phyloP scores from a whole-genome alignment of 2,797 vertebrate genomes.

The Hirundo rustica region DNA sequence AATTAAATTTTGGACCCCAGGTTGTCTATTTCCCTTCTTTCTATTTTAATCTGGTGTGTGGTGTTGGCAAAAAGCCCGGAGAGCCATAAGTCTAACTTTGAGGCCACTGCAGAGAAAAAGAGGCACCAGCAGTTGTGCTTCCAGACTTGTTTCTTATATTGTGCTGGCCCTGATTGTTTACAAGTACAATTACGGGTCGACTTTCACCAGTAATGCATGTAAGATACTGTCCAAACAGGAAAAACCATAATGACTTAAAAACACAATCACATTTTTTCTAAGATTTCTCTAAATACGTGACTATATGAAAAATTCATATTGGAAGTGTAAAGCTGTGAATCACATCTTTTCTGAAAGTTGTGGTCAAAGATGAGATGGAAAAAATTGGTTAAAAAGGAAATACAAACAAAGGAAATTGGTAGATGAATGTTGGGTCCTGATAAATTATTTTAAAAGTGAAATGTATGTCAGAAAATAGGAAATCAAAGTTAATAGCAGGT shows the following conservation, averaged over 20 bases:
- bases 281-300: background rate
- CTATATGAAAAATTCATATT: background rate
- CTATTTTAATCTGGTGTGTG: slow-evolving; percentile 45
- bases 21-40: slow-evolving; percentile 45
- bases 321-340: background rate
- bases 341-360: background rate
- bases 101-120: background rate
- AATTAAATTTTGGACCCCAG: slow-evolving; percentile 62
- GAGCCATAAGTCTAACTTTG: slow-evolving; percentile 21
- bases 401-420: background rate
- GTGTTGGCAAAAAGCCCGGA: slow-evolving; percentile 48
- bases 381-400: background rate
- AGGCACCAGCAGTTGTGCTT: slow-evolving; percentile 15
- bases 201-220: background rate
- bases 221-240: background rate
- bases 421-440: background rate
- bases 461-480: background rate
- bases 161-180: background rate
- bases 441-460: background rate
- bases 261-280: background rate
- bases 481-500: background rate
- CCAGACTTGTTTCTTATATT: background rate
- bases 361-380: background rate
- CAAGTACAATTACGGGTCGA: background rate
- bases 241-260: background rate